phyloP scores from a whole-genome alignment of 2,888 invertebrate species.

The Daptonema setosum region DNA sequence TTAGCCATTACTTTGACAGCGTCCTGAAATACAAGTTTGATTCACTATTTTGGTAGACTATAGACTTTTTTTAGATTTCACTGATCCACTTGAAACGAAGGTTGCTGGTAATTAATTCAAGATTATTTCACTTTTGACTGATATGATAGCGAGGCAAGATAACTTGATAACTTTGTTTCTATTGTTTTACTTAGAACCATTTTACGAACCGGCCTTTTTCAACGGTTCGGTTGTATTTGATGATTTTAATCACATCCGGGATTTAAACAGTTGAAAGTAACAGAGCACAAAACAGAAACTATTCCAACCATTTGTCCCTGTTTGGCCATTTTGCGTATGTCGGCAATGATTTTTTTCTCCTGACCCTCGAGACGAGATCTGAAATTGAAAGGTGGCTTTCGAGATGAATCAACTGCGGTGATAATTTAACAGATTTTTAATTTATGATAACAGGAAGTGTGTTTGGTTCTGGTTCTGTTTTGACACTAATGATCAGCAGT shows the following conservation, averaged over 20 bases:
- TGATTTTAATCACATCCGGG: background rate
- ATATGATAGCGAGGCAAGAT: background rate
- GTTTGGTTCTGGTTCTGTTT: background rate
- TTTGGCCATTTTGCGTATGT: slow-evolving; percentile 95
- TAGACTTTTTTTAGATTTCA: background rate
- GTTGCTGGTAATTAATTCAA: background rate
- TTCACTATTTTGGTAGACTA: background rate
- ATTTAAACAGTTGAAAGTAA: background rate
- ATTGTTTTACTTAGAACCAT: no score
- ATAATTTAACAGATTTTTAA: no score
- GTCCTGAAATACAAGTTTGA: slow-evolving; percentile 41
- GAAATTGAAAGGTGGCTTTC: background rate
- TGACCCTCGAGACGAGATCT: slow-evolving; percentile 86
- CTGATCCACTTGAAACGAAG: background rate
- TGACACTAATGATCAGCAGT: no score
- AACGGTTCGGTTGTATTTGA: no score
- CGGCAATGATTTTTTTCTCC: slow-evolving; percentile 90
- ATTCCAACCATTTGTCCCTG: slow-evolving; percentile 76
- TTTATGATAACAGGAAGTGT: background rate
- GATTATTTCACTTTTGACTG: background rate
- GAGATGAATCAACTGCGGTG: no score
- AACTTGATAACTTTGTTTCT: background rate
- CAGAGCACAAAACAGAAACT: background rate
- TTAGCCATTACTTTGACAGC: slow-evolving; percentile 99
- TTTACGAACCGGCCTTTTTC: no score